These are phyloP conservation scores for Drosophila aff. DNA, from an alignment of 1,140 invertebrate species.

Conservation along the genomic window DNA sequence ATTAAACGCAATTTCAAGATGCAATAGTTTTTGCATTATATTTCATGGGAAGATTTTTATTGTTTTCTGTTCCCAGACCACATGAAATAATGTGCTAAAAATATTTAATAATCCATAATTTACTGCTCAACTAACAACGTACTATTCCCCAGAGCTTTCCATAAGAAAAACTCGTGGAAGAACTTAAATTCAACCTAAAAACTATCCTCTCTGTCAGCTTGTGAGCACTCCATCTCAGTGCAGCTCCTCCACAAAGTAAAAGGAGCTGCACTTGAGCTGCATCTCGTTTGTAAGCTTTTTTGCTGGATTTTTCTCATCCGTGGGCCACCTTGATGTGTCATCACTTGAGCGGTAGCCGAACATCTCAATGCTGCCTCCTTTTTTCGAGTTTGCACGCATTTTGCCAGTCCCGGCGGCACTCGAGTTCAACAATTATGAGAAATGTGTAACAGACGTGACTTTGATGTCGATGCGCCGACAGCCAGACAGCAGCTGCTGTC, in stretches of 20 bases:
- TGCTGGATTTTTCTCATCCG: constrained; percentile 19
- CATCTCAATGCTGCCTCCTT: constrained; percentile 47
- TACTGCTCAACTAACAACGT: too few species aligned
- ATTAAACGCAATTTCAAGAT: too few species aligned
- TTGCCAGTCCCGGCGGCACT: constrained; percentile 45
- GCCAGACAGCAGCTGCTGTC: constrained; percentile 61
- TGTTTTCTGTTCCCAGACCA: accelerated
- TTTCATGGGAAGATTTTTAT: neutral
- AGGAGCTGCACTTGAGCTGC: constrained; percentile 36
- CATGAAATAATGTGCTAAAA: neutral
- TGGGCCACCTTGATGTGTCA: constrained; percentile 69
- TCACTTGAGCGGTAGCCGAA: constrained; percentile 59
- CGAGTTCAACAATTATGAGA: constrained; percentile 52
- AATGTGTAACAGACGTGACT: constrained; percentile 68
- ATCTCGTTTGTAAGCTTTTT: constrained; percentile 1
- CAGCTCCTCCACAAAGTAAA: constrained; percentile 36
- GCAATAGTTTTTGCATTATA: too few species aligned
- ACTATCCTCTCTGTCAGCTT: constrained; percentile 21
- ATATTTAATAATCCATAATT: neutral
- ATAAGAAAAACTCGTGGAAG: neutral
- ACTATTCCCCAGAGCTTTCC: neutral
- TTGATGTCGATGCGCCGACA: constrained; percentile 67
- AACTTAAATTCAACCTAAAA: neutral
- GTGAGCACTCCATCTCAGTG: constrained; percentile 32
- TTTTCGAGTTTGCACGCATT: constrained; percentile 25